phyloP scores from a whole-genome alignment of 2,888 invertebrate genomes.

The Chymomyza caudatula region DNA sequence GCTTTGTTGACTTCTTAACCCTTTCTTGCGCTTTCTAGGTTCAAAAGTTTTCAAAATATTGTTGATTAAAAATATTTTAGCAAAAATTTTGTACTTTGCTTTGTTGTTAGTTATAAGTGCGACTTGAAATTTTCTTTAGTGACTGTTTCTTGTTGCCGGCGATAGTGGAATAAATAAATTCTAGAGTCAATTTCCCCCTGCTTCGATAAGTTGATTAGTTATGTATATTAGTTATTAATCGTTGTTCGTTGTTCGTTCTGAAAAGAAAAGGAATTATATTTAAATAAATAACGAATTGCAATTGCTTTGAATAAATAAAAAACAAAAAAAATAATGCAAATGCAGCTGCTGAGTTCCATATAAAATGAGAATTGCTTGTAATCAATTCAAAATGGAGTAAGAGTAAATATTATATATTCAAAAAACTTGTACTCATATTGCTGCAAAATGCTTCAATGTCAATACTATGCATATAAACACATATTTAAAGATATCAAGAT shows the following conservation, averaged over 20 bases:
- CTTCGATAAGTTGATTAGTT: constrained; percentile 39
- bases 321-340: not conserved
- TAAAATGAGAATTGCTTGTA: not conserved
- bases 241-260: constrained; percentile 72
- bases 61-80: constrained; percentile 66
- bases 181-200: constrained; percentile 41
- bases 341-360: not conserved
- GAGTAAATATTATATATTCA: not conserved
- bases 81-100: constrained; percentile 31
- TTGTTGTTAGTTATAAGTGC: constrained; percentile 3
- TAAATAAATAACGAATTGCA: not conserved
- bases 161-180: constrained; percentile 10
- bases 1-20: not conserved
- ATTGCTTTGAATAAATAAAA: not conserved
- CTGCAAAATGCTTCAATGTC: constrained; percentile 24
- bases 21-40: constrained; percentile 27
- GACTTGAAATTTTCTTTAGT: not conserved
- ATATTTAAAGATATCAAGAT: not conserved
- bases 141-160: not conserved
- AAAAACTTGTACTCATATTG: not conserved
- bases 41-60: constrained; percentile 66
- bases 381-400: not conserved
- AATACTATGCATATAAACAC: constrained; percentile 4
- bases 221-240: constrained; percentile 65
- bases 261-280: constrained; percentile 24